A percentile compares a stretch with the other conserved stretches of the same genome.
Evolutionary conservation across 2,113 vertebrate species (phyloP).

Genomic region (Sisor rabdophorus): DNA sequence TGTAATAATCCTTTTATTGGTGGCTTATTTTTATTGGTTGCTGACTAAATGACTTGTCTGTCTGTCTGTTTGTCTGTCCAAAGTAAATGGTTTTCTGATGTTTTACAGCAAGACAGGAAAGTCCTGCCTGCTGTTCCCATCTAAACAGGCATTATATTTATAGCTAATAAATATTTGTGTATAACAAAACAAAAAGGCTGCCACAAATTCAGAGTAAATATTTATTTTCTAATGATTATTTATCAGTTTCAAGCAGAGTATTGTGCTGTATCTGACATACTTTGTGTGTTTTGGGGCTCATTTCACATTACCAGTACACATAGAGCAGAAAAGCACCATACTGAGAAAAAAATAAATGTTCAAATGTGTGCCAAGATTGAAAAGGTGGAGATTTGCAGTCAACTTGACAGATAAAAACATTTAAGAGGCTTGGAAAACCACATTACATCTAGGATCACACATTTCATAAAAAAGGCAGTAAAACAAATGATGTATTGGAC

Average conservation of each 20-base stretch:
- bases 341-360: slow-evolving; percentile 33
- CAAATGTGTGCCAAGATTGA: slow-evolving; percentile 40
- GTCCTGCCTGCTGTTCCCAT: not conserved
- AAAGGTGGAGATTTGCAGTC: slow-evolving; percentile 29
- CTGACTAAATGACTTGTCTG: too few relatives aligned
- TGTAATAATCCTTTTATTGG: too few relatives aligned
- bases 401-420: slow-evolving; percentile 37
- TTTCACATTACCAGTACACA: slow-evolving; percentile 37
- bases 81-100: too few relatives aligned
- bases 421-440: slow-evolving; percentile 29
- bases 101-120: not conserved
- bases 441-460: slow-evolving; percentile 13
- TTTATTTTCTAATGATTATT: slow-evolving; percentile 15
- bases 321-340: slow-evolving; percentile 18
- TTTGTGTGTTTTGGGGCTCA: slow-evolving; percentile 41
- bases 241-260: slow-evolving; percentile 16
- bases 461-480: slow-evolving; percentile 20
- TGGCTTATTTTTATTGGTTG: too few relatives aligned
- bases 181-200: not conserved
- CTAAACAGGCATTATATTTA: not conserved
- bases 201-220: not conserved
- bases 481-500: not conserved
- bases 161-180: slow-evolving; percentile 8
- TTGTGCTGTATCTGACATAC: slow-evolving; percentile 23
- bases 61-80: too few relatives aligned